Evolutionary conservation across 1,140 invertebrate species (phyloP), one percentile per base, ranked within the genome.

Genomic region (Cheumatopsyche charites): DNA sequence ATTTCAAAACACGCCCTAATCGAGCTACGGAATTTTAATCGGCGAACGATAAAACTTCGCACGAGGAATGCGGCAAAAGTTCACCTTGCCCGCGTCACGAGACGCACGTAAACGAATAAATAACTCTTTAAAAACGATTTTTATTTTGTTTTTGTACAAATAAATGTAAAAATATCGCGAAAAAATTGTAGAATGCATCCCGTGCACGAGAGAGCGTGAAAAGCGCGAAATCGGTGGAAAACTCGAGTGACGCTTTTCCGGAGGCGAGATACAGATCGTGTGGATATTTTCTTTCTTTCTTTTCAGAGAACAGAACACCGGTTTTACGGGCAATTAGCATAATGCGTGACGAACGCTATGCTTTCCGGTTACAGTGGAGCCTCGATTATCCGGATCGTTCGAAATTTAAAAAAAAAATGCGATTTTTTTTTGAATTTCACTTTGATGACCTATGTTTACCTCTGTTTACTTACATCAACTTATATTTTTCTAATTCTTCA

Each of bases 261-360:
- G 9, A 13, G 55, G 21, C 17, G 4, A 15, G 47, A 17, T n/a
- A n/a, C n/a, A 13, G 5, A 19, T 52, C 19, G 9, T 36, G 7
- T 17, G n/a, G 47, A 17, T 52, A 2, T 58, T 58, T 25, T 58
- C 25, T 58, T 58, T 58, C 17, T 58, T 3, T 21, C 19, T 23
- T n/a, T n/a, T n/a, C n/a, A 21, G 12, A 12, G 49, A 23, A 55
- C 23, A n/a, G 25, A 58, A 7, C 21, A 19, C 12, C 12, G 4
- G 21, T 58, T 58, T 25, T 21, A 58, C 21, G 55, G 23, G 2
- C 55, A 58, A 58, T 58, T 58, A 58, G 21, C 55, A 58, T 58
- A 58, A 26, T 58, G 55, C 55, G 55, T 58, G 55, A 58, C 55
- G 23, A 26, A 58, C 21, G 55, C 13, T 21, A 58, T 58, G 9